Conservation (phyloP, 2,113 vertebrate genomes). For the Chascanopsetta lugubris region DNA sequence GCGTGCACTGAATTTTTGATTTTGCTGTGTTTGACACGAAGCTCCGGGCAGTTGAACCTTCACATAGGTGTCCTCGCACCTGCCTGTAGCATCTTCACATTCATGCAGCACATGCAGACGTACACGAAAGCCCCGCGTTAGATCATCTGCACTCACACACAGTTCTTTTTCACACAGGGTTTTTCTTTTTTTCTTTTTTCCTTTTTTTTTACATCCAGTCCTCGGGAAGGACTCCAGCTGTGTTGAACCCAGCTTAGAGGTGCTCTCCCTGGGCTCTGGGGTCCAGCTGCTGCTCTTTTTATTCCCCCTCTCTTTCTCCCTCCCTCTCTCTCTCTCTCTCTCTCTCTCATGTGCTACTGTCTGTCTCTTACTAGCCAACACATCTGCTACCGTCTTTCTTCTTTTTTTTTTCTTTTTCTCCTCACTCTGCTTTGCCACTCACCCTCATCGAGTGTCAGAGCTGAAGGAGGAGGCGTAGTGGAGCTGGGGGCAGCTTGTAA, state of each 20-base stretch:
- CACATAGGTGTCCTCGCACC: not conserved
- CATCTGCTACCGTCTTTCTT: constrained; percentile 35
- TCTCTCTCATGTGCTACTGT: constrained; percentile 7
- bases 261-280: constrained; percentile 47
- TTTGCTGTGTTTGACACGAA: not conserved
- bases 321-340: not conserved
- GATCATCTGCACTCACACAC: constrained; percentile 19
- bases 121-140: not conserved
- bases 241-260: constrained; percentile 43
- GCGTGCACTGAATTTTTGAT: not conserved
- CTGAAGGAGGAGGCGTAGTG: constrained; percentile 26
- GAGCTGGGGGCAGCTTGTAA: constrained; percentile 15
- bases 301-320: no score
- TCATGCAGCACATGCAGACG: not conserved
- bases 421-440: constrained; percentile 1
- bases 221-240: constrained; percentile 52
- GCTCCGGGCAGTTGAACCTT: not conserved
- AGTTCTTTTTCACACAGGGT: not conserved
- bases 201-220: constrained; percentile 10
- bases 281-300: constrained; percentile 46
- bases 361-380: constrained; percentile 12
- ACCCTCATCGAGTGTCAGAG: constrained; percentile 22
- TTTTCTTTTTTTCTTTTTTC: no score
- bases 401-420: constrained; percentile 3
- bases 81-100: not conserved